phyloP scores from a whole-genome alignment of 2,888 invertebrate genomes.

The Lithophane leautieri region DNA sequence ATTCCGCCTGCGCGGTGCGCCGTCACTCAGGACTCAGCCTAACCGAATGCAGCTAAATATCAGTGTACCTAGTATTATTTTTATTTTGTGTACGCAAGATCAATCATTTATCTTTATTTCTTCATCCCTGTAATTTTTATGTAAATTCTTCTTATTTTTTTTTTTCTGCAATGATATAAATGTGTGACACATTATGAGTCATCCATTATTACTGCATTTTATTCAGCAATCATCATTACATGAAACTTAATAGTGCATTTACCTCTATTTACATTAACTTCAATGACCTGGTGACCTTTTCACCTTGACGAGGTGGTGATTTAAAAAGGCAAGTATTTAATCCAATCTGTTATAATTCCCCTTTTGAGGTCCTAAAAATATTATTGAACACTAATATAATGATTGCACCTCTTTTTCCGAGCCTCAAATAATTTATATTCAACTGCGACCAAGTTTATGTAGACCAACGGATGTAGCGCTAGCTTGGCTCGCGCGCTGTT shows the following conservation, averaged over 20 bases:
- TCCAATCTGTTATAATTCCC: background rate
- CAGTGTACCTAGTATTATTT: background rate
- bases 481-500: too few species aligned
- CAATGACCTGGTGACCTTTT: background rate
- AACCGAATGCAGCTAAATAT: background rate
- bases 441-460: too few species aligned
- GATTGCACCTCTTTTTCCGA: too few species aligned
- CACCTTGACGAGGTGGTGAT: background rate
- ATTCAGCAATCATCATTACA: slow-evolving; percentile 38
- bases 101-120: background rate
- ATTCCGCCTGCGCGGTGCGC: too few species aligned
- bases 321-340: background rate
- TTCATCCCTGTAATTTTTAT: background rate
- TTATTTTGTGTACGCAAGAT: background rate
- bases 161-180: background rate
- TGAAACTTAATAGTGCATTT: slow-evolving; percentile 20
- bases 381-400: too few species aligned
- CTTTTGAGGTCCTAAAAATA: too few species aligned
- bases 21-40: too few species aligned
- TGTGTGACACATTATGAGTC: background rate
- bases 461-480: too few species aligned
- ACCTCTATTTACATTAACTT: background rate
- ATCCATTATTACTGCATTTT: slow-evolving; percentile 13
- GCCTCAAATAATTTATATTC: too few species aligned
- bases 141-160: background rate